phyloP scores from a whole-genome alignment of 2,113 vertebrate species.

The Accipiter cooperii region DNA sequence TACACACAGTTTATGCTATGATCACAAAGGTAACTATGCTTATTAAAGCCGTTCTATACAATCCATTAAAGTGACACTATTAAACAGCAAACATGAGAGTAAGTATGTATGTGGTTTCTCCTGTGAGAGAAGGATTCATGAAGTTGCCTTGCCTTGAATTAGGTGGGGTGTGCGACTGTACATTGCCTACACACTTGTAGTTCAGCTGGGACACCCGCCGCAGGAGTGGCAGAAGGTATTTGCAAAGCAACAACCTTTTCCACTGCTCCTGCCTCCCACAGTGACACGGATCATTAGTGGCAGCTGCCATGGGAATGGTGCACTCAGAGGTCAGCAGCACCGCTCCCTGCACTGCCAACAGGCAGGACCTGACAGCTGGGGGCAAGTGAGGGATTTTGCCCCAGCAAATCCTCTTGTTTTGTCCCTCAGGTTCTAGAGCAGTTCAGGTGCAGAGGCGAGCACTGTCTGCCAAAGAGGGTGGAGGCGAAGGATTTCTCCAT shows the following conservation, averaged over 20 bases:
- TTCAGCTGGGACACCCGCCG: accelerated
- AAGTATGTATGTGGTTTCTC: background rate
- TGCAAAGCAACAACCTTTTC: background rate
- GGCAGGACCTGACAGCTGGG: background rate
- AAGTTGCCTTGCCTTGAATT: background rate
- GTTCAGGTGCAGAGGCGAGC: background rate
- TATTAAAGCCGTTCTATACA: background rate
- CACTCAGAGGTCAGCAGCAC: background rate
- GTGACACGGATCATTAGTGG: background rate
- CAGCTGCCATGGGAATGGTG: background rate
- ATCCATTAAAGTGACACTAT: background rate
- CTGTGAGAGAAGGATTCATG: background rate
- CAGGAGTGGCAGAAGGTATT: background rate
- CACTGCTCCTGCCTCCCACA: background rate
- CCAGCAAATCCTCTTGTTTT: background rate
- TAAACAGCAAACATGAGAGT: accelerated
- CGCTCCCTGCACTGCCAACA: background rate
- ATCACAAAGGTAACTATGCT: background rate
- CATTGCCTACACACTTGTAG: background rate
- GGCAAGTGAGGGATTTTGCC: background rate
- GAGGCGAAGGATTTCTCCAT: background rate
- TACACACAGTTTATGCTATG: background rate
- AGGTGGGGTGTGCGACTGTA: background rate
- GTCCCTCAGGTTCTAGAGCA: background rate
- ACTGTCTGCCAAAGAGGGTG: background rate